Percentiles rank a stretch among this genome's conserved stretches.
These are phyloP conservation scores for Setophaga coronata DNA, from an alignment of 2,113 vertebrate species.

Conservation along the genomic window DNA sequence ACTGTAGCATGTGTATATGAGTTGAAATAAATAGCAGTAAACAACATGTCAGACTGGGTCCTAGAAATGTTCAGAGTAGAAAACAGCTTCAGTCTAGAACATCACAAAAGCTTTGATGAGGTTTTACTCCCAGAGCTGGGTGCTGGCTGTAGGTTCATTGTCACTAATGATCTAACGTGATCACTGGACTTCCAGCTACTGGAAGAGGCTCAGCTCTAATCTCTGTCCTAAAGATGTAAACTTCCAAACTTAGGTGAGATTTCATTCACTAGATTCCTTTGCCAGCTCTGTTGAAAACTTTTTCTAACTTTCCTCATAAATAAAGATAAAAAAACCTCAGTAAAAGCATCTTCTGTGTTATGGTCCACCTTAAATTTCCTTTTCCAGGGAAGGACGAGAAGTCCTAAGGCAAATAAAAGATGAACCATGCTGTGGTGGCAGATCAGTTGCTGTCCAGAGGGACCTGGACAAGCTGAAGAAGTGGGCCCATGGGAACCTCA, in stretches of 20 bases:
- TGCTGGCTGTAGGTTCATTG: neutral
- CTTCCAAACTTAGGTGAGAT: neutral
- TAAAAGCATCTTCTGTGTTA: neutral
- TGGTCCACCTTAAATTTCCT: neutral
- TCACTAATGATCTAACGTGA: neutral
- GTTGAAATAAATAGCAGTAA: neutral
- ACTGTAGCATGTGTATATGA: neutral
- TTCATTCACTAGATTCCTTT: neutral
- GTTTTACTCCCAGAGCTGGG: neutral
- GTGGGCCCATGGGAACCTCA: neutral
- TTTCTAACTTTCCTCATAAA: neutral
- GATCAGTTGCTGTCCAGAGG: neutral
- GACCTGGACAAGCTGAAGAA: neutral
- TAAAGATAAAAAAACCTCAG: neutral
- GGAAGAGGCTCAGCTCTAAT: neutral
- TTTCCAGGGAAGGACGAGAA: neutral
- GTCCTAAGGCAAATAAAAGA: neutral
- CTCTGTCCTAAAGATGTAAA: neutral
- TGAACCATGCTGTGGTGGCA: neutral
- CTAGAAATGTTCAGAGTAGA: neutral
- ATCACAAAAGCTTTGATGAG: neutral
- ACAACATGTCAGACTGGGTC: neutral
- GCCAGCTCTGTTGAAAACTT: neutral
- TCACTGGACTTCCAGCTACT: neutral
- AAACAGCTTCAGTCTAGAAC: neutral